Conservation (phyloP, 2,797 vertebrate species). For the Triplophysa yarkandensis region DNA sequence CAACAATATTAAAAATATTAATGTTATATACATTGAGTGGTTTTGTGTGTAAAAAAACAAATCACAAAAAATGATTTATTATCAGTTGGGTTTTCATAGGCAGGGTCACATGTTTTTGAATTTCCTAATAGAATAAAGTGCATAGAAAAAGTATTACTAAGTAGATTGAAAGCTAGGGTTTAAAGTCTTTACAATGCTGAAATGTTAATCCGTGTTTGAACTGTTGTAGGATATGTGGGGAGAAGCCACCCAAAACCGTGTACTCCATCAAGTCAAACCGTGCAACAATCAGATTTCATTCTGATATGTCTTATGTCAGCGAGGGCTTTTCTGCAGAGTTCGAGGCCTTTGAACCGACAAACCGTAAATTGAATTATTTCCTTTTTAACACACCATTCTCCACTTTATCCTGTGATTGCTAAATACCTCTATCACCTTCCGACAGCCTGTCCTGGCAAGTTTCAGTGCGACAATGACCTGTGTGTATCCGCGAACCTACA, state of each 20-base stretch:
- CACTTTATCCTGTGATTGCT: neutral
- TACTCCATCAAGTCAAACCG: slow-evolving; percentile 72
- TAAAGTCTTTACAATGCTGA: neutral
- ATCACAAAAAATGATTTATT: too few species aligned
- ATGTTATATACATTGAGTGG: too few species aligned
- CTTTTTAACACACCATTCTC: neutral
- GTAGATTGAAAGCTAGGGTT: too few species aligned
- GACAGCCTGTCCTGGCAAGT: slow-evolving; percentile 85
- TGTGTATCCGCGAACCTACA: slow-evolving; percentile 74
- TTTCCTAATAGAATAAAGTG: too few species aligned
- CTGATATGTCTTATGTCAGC: slow-evolving; percentile 81
- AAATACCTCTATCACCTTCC: slow-evolving; percentile 6
- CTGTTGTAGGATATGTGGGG: slow-evolving; percentile 82
- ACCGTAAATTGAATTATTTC: slow-evolving; percentile 78
- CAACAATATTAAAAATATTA: too few species aligned
- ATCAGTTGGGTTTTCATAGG: too few species aligned
- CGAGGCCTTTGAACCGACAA: slow-evolving; percentile 78
- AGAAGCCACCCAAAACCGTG: slow-evolving; percentile 63
- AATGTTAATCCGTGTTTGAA: neutral
- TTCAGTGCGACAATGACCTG: slow-evolving; percentile 81
- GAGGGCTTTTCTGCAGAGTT: slow-evolving; percentile 85
- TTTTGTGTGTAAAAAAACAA: too few species aligned
- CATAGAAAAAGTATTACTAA: neutral
- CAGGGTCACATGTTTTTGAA: too few species aligned
- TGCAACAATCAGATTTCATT: slow-evolving; percentile 79